Base-by-base conservation (phyloP, 1,140 invertebrate species). In the Drosophila ercepeae region DNA sequence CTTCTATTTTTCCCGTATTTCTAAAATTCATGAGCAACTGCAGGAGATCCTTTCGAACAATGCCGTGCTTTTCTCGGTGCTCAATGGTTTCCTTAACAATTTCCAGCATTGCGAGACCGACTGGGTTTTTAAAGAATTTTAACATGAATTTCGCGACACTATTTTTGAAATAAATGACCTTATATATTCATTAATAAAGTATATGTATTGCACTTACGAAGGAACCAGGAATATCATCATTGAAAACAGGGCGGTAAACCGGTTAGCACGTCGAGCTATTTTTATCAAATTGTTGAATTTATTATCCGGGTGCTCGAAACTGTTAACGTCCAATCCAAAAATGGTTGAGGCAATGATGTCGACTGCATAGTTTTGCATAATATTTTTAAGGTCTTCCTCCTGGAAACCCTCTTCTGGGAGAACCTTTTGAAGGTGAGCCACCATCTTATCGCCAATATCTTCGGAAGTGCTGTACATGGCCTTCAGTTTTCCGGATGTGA, bases 401-500 rank as follows among this genome's bases (percentile, higher is more conserved):
- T 48, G 23, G 4, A 11, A 18, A 0, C 72, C 73, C 39, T 76
- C 27, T 3, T 78, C 71, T 0, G 76, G 68, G 16, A 90, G 11
- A 0, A 57, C 3, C 11, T 63, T 74, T 77, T 71, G 41, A 49
- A 90, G 14, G 21, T 89, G 65, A 1, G 72, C 36, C 0, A 83
- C 51, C 60, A 94, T 73, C 23, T 78, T 64, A 44, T 92, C 89
- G 9, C 91, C 90, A 21, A 91, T 90, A 9, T 92, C 90, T 23
- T 92, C 82, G 1, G 93, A 65, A 0, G 92, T 89, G n/a, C 76
- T 64, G 32, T 93, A 93, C 92, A 94, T 94, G 1, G 72, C 75
- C 67, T 93, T 94, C 2, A 94, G 75, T 73, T 94, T 94, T 13
- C 91, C 92, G 0, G 93, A 91, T 0, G 93, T 93, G 64, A 94